These are phyloP conservation scores for Monoplex corrugatus DNA, from an alignment of 2,888 invertebrate genomes.

Conservation along the genomic window DNA sequence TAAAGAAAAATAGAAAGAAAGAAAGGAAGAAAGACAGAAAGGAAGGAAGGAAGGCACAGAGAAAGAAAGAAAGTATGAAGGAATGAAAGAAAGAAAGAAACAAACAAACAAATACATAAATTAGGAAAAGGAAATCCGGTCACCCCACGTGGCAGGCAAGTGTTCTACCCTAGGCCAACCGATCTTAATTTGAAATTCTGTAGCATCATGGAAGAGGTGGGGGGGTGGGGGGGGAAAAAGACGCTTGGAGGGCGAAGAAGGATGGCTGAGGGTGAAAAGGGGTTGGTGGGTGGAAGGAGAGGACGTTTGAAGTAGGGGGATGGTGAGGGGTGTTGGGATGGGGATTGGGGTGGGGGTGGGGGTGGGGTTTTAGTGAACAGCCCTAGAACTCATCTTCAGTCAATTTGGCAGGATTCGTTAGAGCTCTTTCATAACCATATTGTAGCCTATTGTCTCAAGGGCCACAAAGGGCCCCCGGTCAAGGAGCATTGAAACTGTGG, in stretches of 20 bases:
- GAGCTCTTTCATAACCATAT: conserved; percentile 43
- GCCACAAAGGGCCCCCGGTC: not conserved
- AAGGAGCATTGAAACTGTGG: not conserved
- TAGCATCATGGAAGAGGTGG: not conserved
- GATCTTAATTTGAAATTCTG: too few species aligned
- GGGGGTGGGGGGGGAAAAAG: not conserved
- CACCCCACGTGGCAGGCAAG: too few species aligned
- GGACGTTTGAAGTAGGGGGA: not conserved
- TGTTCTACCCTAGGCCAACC: too few species aligned
- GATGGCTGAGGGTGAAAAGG: not conserved
- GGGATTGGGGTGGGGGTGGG: not conserved
- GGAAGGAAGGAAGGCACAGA: too few species aligned
- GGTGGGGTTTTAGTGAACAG: conserved; percentile 20
- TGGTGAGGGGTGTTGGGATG: not conserved
- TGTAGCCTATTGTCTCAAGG: conserved; percentile 5
- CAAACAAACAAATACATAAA: too few species aligned
- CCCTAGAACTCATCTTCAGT: not conserved
- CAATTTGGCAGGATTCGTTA: conserved; percentile 21
- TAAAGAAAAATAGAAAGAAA: too few species aligned
- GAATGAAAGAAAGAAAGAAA: too few species aligned
- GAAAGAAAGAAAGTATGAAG: too few species aligned
- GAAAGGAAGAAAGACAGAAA: too few species aligned
- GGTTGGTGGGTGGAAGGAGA: not conserved
- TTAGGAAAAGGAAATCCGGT: too few species aligned
- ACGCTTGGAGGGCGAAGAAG: not conserved